Evolutionary conservation across 2,888 invertebrate species (phyloP), one percentile per base, ranked within the genome.

Genomic region (Yponomeuta cagnagella): DNA sequence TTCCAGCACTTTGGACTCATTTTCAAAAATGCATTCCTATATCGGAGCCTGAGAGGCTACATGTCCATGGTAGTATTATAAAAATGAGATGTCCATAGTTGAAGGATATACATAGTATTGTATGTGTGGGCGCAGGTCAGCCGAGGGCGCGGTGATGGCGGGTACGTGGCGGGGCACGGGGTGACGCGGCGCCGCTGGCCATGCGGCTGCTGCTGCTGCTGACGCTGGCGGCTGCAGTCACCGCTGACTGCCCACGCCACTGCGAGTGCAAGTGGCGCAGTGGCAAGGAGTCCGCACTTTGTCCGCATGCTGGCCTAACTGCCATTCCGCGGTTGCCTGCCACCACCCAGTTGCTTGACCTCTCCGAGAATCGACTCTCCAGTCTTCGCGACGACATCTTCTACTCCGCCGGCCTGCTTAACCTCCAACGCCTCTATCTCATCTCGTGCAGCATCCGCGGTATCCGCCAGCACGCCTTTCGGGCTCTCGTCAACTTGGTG

Each of bases 191-290:
- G 82, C 79, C 79, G 67, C 12, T 48, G 89, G 88, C 94, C 75
- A 92, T 91, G 83, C 96, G 90, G 90, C 95, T 95, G 82, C 81
- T 88, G 85, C 80, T 89, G 80, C 79, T 88, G 86, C 82, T 89
- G 75, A 83, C 88, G 75, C 80, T 90, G 85, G 89, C 87, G 82
- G 89, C 87, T 80, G 88, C 88, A 81, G 92, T 92, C 78, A 88
- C 92, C 80, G 94, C 94, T 80, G 95, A 95, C 78, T 96, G 96
- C 83, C 96, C 96, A 70, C 93, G 93, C 74, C 93, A 95, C 77
- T 97, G 97, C 90, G 96, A 96, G 87, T 97, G 97, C 93, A 96
- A 96, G 89, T 97, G 97, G 97, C 96, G 96, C 85, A 95, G 95
- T 82, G 97, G 97, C 79, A 97, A 97, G 87, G 96, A 97, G 88